Conservation (phyloP, 2,113 vertebrate species). For the Poeciliopsis retropinna region DNA sequence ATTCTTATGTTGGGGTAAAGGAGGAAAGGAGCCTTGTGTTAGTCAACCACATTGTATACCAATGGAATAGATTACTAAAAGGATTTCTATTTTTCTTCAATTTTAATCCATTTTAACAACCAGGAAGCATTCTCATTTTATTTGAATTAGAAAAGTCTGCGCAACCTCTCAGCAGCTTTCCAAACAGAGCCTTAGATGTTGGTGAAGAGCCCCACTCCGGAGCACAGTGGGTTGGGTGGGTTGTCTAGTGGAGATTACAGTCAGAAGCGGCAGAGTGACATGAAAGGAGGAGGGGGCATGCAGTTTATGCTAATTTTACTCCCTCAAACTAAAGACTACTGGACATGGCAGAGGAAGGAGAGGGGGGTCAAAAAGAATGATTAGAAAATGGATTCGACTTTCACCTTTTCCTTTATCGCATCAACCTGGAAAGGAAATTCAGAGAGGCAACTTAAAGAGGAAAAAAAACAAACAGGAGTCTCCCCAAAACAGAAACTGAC, state of each 20-base stretch:
- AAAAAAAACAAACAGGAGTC: conserved; percentile 71
- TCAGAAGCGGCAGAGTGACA: conserved; percentile 91
- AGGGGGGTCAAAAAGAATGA: conserved; percentile 79
- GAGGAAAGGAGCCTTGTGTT: not conserved
- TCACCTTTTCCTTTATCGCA: conserved; percentile 99
- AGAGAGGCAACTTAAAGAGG: conserved; percentile 84
- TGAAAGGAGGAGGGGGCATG: conserved; percentile 82
- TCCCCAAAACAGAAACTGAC: conserved; percentile 64
- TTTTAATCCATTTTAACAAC: not conserved
- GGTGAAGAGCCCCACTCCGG: conserved; percentile 58
- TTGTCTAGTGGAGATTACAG: conserved; percentile 83
- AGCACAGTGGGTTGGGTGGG: conserved; percentile 39
- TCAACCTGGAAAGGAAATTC: conserved; percentile 99
- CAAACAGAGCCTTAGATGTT: conserved; percentile 5
- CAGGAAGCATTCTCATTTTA: not conserved
- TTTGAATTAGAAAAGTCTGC: not conserved
- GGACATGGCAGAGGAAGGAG: conserved; percentile 54
- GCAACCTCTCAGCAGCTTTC: not conserved
- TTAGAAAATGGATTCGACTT: conserved; percentile 95
- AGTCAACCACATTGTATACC: not conserved
- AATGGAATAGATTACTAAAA: not conserved
- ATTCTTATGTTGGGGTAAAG: not conserved
- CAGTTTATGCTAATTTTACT: conserved; percentile 94
- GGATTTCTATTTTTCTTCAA: not conserved
- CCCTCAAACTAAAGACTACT: conserved; percentile 91